Base-by-base conservation (phyloP, 2,888 invertebrate genomes). In the Orthosia incerta region DNA sequence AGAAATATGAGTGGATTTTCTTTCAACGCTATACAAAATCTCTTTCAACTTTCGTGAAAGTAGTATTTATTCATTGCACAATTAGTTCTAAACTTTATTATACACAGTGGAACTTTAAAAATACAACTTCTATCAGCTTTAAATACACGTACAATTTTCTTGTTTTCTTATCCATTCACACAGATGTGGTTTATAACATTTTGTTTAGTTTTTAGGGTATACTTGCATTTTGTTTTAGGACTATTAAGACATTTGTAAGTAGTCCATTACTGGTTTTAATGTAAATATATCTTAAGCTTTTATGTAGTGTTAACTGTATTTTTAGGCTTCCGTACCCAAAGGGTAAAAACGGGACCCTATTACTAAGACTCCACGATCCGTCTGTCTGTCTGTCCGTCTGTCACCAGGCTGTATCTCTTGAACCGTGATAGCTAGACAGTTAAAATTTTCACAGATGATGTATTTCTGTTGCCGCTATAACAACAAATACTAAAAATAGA, bases 71-170 rank as follows among this genome's bases (percentile, higher is more conserved):
- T 71, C 55, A 56, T 20, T 48, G 26, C n/a, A 50, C 23, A 73
- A 39, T 56, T 73, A n/a, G 7, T 56, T 73, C 48, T 39, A 50
- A 62, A 48, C 11, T 48, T 48, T 71, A 73, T 61, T 55, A 71
- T n/a, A 62, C 5, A 71, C 55, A 23, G 9, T 0, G 18, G 23
- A 61, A 55, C 1, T 23, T n/a, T 48, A 18, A 62, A 55, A 39
- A 73, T 55, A 62, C 46, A 56, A 18, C 4, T 45, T 9, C 11
- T 15, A 7, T 45, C 45, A 15, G 9, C 46, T 71, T 46, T 15
- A 71, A 69, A 70, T 26, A 26, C 26, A 45, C 50, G 0, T 45
- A 4, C 0, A 12, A 13, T 45, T 12, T 3, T 56, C 56, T 7
- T 18, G 18, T n/a, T n/a, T n/a, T n/a, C n/a, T n/a, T n/a, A n/a